Base-by-base conservation (phyloP, 2,113 vertebrate genomes). In the Anolis carolinensis region DNA sequence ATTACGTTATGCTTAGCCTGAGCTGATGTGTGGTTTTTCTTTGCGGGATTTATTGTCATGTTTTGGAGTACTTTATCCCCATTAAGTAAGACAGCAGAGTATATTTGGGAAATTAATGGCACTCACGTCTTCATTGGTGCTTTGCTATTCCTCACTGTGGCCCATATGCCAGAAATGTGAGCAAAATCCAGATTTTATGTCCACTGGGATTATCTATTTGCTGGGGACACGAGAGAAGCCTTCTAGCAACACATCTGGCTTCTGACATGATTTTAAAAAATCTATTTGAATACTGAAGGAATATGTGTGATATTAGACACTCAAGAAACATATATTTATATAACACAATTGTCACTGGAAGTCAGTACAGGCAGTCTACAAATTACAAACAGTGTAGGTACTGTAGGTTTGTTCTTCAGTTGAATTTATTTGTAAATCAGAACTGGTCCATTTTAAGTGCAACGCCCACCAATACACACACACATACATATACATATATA, bases 1-100 rank as follows among this genome's bases (percentile, higher is more conserved):
- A 80, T 86, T 86, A 32, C 74, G 11, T 89, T 83, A 20, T 74
- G 68, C 50, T 36, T 73, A 34, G 32, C 32, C 79, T 68, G 36
- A 50, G 39, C 16, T 50, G 48, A 30, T 63, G 78, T 55, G 2
- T 67, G 25, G 30, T 73, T 27, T 34, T 27, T 83, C 7, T 50
- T 6, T 25, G n/a, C 4, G 25, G 13, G 44, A 67, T 70, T 23
- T 55, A 34, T 71, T 36, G 50, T 32, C 30, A 34, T 71, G 63
- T 25, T 82, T 70, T 34, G 2, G 3, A 20, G 23, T 52, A 11
- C 30, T 81, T 27, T 7, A 0, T 52, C 0, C 32, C 30, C 9
- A 34, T 52, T 32, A 23, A 70, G 50, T 34, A 52, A 23, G 65
- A 16, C 23, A 30, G 8, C 63, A 20, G 14, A n/a, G 39, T 68